A percentile compares a stretch with the other conserved stretches of the same genome.
Conservation (phyloP, 2,113 vertebrate species). For the Prinia subflava region DNA sequence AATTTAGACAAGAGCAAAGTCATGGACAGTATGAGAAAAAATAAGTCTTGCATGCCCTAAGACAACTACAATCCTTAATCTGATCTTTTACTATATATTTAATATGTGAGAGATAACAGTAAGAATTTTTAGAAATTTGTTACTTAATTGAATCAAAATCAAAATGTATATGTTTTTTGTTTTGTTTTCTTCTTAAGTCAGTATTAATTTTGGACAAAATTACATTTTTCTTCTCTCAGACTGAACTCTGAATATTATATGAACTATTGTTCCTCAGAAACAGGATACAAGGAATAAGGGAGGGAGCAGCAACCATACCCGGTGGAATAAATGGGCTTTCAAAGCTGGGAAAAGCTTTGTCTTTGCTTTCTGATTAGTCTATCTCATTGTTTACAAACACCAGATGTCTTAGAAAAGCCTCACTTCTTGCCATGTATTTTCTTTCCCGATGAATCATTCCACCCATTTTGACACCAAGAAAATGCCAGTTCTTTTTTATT, state of each 20-base stretch:
- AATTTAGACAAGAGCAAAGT: not conserved
- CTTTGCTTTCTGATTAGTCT: not conserved
- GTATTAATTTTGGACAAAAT: not conserved
- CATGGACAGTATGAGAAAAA: not conserved
- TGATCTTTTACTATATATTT: not conserved
- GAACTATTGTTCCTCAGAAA: not conserved
- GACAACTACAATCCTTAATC: not conserved
- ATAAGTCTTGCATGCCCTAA: not conserved
- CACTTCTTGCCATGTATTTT: not conserved
- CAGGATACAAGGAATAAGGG: not conserved
- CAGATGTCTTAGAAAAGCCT: not conserved
- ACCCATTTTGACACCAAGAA: not conserved
- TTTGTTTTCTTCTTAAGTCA: not conserved
- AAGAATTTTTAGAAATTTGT: not conserved
- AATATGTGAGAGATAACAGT: not conserved
- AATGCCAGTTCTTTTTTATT: not conserved
- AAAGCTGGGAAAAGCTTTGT: not conserved
- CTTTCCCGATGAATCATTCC: not conserved
- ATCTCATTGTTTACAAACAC: not conserved
- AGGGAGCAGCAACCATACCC: not conserved
- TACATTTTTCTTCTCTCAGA: not conserved
- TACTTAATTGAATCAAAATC: not conserved
- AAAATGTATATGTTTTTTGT: fast-evolving
- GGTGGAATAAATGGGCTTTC: not conserved
- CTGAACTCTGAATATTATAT: not conserved